Percentiles rank a stretch among this genome's conserved stretches.
phyloP scores from a whole-genome alignment of 2,113 vertebrate species.

The Alligator mississippiensis region DNA sequence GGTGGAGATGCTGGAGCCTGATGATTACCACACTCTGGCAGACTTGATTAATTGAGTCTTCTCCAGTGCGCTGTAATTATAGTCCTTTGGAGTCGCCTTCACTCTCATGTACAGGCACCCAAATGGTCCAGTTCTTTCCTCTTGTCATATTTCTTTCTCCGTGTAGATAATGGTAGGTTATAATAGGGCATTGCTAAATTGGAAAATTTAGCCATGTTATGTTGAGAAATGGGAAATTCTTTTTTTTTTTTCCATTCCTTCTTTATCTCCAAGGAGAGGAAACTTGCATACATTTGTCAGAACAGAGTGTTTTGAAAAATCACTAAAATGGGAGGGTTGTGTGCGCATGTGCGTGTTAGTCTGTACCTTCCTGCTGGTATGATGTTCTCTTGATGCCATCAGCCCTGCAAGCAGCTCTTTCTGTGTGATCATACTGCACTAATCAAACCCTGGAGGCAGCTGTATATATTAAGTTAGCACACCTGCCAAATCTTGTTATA shows the following conservation, averaged over 20 bases:
- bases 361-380: background rate
- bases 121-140: background rate
- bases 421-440: background rate
- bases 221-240: background rate
- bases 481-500: background rate
- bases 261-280: background rate
- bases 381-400: background rate
- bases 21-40: too few relatives aligned
- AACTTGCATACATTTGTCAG: background rate
- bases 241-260: accelerated
- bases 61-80: too few relatives aligned
- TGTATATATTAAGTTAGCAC: background rate
- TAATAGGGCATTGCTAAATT: too few relatives aligned
- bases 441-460: background rate
- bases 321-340: background rate
- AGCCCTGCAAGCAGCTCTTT: background rate
- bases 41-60: too few relatives aligned
- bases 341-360: background rate
- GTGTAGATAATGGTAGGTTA: background rate
- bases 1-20: too few relatives aligned
- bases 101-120: too few relatives aligned
- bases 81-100: too few relatives aligned
- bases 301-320: background rate
- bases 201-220: background rate
- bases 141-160: constrained; percentile 49